Conservation (phyloP, 2,113 vertebrate species). For the Lycaon pictus region DNA sequence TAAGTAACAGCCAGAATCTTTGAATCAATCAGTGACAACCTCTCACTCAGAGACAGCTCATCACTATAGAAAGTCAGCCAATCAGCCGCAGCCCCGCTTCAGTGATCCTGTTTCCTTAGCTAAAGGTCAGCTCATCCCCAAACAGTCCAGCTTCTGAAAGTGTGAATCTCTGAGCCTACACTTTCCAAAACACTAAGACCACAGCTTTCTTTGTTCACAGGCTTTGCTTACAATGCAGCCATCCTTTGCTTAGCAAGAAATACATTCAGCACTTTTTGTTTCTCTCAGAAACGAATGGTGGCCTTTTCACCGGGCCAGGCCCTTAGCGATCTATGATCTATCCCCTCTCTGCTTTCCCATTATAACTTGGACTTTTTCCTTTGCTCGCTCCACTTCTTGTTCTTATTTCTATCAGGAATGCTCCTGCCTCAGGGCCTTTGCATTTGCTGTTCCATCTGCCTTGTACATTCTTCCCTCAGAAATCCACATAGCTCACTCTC, state of each 20-base stretch:
- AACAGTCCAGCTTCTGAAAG: neutral
- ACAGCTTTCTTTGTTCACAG: neutral
- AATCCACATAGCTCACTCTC: neutral
- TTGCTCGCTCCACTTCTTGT: neutral
- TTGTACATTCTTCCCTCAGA: neutral
- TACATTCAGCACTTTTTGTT: neutral
- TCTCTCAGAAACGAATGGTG: neutral
- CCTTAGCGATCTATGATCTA: neutral
- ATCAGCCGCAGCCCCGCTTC: neutral
- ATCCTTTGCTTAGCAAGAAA: neutral
- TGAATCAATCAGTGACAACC: neutral
- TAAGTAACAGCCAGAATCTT: neutral
- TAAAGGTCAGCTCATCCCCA: neutral
- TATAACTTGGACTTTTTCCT: neutral
- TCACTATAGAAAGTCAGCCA: neutral
- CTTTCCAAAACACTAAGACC: neutral
- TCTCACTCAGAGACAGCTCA: neutral
- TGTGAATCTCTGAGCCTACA: neutral
- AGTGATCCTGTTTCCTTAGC: neutral
- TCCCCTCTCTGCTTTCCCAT: neutral
- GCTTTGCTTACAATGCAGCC: neutral
- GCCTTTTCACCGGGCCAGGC: neutral
- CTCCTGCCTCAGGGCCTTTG: slow-evolving; percentile 5
- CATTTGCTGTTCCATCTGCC: neutral
- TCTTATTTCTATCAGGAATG: neutral